Evolutionary conservation across 2,888 invertebrate species (phyloP), one percentile per base, ranked within the genome.

Genomic region (Amphipoea oculea): DNA sequence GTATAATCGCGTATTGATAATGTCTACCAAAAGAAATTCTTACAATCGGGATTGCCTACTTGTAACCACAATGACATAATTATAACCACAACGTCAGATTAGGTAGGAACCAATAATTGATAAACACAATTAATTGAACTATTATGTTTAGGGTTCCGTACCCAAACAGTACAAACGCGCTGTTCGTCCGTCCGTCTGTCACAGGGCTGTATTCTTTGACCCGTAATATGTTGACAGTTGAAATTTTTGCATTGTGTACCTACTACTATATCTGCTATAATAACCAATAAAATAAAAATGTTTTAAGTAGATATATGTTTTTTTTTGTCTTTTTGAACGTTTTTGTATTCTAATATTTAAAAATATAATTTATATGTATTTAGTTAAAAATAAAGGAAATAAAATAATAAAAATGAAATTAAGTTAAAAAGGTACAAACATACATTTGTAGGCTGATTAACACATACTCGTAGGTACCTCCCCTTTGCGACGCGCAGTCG

Each of bases 61-160:
- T 72, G 14, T 42, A 40, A 40, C 23, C 42, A 73, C 63, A 73
- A 45, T 65, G 36, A 73, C 51, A 20, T 73, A 51, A 65, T 84
- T 77, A 42, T 23, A 48, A 48, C 42, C 1, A 69, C 36, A 73
- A 65, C 3, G 60, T 83, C 60, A 68, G 45, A 60, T 23, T 71
- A 60, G 20, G 29, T 68, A 29, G 0, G 20, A 20, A 9, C 17
- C 4, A 29, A 29, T 29, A 29, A 29, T 29, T 29, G 29, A 29
- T 29, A 29, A 29, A 36, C 62, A 57, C 23, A 60, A 84, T 71
- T 63, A 62, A 73, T 14, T 69, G 12, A 57, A 20, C 12, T 66
- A 51, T 54, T 54, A 20, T 54, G 7, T 6, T 62, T 17, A 29
- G 62, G n/a, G 63, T 36, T 63, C 17, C 17, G 17, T 36, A 29